Percentiles rank a stretch among this genome's conserved stretches.
Conservation (phyloP, 2,888 invertebrate species). For the Aproaerema taeniolella region DNA sequence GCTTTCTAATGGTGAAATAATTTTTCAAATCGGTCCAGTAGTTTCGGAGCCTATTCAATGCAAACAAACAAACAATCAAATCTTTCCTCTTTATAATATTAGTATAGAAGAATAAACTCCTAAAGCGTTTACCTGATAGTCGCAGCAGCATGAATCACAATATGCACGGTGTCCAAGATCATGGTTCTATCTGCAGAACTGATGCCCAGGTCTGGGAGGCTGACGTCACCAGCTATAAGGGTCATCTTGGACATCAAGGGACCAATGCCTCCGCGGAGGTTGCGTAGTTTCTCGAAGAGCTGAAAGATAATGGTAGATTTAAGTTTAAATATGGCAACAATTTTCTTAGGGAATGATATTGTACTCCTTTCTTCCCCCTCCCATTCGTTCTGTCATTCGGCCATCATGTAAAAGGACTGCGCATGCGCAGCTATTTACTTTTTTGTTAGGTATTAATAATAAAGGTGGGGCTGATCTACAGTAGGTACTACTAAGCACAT, state of each 20-base stretch:
- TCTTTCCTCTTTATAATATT: too few relatives aligned
- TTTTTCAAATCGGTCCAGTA: too few relatives aligned
- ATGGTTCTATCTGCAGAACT: slow-evolving; percentile 80
- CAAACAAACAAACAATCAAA: too few relatives aligned
- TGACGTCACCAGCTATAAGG: slow-evolving; percentile 85
- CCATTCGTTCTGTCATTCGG: not conserved
- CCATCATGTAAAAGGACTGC: not conserved
- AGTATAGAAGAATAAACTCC: too few relatives aligned
- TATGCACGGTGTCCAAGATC: slow-evolving; percentile 82
- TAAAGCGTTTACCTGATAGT: slow-evolving; percentile 81
- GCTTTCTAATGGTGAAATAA: too few relatives aligned
- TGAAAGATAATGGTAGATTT: slow-evolving; percentile 44
- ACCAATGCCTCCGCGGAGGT: slow-evolving; percentile 78
- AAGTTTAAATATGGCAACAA: too few relatives aligned
- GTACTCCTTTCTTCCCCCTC: too few relatives aligned
- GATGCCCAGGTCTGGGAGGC: slow-evolving; percentile 82
- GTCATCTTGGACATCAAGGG: slow-evolving; percentile 80
- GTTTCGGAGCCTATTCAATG: too few relatives aligned
- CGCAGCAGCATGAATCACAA: slow-evolving; percentile 92
- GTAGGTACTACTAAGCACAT: too few relatives aligned
- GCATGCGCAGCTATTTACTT: not conserved
- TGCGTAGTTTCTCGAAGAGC: slow-evolving; percentile 86
- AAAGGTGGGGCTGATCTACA: not conserved
- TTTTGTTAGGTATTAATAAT: not conserved
- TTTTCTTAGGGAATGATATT: too few relatives aligned